Conservation (phyloP, 2,888 invertebrate genomes). For the Parnassius mnemosyne region DNA sequence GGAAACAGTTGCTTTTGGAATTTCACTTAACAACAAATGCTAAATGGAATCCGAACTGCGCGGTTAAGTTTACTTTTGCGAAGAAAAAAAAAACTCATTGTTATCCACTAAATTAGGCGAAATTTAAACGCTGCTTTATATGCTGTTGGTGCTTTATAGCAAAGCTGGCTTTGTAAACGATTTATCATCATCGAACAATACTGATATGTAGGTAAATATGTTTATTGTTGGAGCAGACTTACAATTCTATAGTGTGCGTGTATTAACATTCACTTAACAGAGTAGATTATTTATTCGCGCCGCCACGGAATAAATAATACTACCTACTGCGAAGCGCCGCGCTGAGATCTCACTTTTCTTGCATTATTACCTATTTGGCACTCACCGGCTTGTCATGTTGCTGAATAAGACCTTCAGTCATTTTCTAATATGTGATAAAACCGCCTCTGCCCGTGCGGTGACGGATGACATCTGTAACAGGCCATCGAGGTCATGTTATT, state of each 20-base stretch:
- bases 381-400: constrained; percentile 76
- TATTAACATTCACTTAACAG: neutral
- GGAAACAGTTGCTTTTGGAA: constrained; percentile 18
- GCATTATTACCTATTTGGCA: constrained; percentile 31
- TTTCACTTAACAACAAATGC: constrained; percentile 13
- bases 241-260: neutral
- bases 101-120: too few relatives aligned
- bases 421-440: constrained; percentile 78
- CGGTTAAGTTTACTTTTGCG: too few relatives aligned
- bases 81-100: too few relatives aligned
- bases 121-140: neutral
- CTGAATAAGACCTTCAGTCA: constrained; percentile 70
- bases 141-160: neutral
- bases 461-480: constrained; percentile 76
- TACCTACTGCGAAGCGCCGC: too few relatives aligned
- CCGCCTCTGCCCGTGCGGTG: constrained; percentile 73
- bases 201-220: neutral
- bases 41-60: too few relatives aligned
- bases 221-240: too few relatives aligned
- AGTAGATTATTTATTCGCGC: neutral
- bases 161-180: neutral
- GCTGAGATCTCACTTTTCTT: too few relatives aligned
- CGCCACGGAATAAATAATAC: too few relatives aligned
- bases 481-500: constrained; percentile 65
- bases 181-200: constrained; percentile 9